phyloP scores from a whole-genome alignment of 2,797 vertebrate genomes.

The Diglossa cyanea region DNA sequence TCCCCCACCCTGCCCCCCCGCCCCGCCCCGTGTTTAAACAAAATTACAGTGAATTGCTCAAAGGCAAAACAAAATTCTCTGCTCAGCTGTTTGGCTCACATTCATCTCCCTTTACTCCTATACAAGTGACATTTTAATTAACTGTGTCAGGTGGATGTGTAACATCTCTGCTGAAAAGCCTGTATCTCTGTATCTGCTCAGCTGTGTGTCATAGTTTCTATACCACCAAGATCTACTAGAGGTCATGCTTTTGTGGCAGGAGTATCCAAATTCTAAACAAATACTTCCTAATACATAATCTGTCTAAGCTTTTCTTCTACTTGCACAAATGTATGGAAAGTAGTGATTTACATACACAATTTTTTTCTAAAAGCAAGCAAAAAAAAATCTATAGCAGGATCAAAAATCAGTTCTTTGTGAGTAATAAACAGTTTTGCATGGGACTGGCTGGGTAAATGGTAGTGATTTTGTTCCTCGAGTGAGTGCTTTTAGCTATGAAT shows the following conservation, averaged over 20 bases:
- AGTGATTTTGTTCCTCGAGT: neutral
- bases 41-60: constrained; percentile 63
- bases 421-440: constrained; percentile 34
- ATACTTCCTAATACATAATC: neutral
- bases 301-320: neutral
- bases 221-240: neutral
- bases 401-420: constrained; percentile 9
- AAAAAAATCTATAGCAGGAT: neutral
- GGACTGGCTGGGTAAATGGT: constrained; percentile 2
- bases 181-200: constrained; percentile 56
- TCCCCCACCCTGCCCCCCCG: accelerated
- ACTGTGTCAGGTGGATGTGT: constrained; percentile 63
- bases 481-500: constrained; percentile 48
- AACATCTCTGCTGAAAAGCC: constrained; percentile 59
- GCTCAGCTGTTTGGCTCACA: constrained; percentile 69
- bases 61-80: constrained; percentile 65
- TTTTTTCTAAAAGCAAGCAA: neutral
- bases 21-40: constrained; percentile 23
- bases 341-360: neutral
- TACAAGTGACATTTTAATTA: constrained; percentile 69
- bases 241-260: neutral
- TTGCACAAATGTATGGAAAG: neutral
- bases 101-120: constrained; percentile 63
- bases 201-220: constrained; percentile 39
- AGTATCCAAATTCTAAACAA: constrained; percentile 23